phyloP scores from a whole-genome alignment of 53 echinoderm and acorn worm species.

The Holothuria leucospilota region DNA sequence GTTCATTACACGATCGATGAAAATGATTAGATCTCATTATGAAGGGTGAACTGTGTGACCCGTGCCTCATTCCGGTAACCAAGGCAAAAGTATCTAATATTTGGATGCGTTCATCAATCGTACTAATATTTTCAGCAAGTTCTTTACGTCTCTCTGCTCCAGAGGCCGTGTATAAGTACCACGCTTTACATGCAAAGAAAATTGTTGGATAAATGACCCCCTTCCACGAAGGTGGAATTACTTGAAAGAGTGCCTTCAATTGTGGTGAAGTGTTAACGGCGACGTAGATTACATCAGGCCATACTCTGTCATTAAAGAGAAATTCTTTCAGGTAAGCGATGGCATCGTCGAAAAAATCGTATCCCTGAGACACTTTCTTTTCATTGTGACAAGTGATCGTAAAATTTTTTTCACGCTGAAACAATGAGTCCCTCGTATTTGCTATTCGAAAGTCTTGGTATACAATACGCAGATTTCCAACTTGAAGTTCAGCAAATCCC shows the following conservation, averaged over 20 bases:
- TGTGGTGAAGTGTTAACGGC: neutral
- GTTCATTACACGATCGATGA: too few species aligned
- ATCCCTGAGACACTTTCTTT: too few species aligned
- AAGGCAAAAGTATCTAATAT: constrained; percentile 1
- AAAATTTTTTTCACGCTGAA: neutral
- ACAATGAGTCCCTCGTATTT: too few species aligned
- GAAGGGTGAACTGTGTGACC: neutral
- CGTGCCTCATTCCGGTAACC: neutral
- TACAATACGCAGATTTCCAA: constrained; percentile 5
- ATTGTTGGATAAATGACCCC: too few species aligned
- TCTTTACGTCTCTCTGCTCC: neutral
- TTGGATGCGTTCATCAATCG: neutral
- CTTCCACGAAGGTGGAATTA: constrained; percentile 15
- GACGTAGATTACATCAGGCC: constrained; percentile 6
- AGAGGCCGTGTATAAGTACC: neutral
- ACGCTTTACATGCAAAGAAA: neutral
- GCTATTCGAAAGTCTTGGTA: constrained; percentile 19
- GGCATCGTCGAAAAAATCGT: neutral
- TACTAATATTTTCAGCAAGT: too few species aligned
- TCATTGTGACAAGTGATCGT: constrained; percentile 21
- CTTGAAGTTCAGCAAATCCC: too few species aligned
- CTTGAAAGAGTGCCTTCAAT: neutral
- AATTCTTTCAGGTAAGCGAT: neutral
- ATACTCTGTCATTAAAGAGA: too few species aligned
- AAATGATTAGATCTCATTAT: too few species aligned